Conservation (phyloP, 2,888 invertebrate genomes). For the Amiota communis region DNA sequence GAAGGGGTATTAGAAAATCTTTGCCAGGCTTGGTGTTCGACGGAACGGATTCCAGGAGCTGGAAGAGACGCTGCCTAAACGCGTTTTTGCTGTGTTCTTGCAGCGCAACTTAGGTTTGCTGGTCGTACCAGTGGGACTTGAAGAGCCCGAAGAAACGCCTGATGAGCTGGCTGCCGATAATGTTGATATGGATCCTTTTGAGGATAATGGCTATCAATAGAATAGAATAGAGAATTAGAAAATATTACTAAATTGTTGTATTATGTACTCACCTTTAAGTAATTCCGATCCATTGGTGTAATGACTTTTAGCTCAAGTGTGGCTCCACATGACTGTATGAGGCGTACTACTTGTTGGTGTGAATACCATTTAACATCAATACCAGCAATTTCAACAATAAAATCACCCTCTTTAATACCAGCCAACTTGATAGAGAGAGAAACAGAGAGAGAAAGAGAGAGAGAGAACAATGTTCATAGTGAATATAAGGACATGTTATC, state of each 20-base stretch:
- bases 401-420: constrained; percentile 95
- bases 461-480: neutral
- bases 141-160: constrained; percentile 72
- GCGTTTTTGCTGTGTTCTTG: constrained; percentile 68
- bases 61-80: constrained; percentile 71
- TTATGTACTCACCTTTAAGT: constrained; percentile 78
- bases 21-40: constrained; percentile 72
- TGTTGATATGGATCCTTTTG: constrained; percentile 72
- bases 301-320: constrained; percentile 88
- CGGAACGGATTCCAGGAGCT: constrained; percentile 73
- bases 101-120: constrained; percentile 70
- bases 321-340: constrained; percentile 87
- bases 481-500: no score
- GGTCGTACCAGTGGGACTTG: constrained; percentile 72
- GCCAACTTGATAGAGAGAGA: constrained; percentile 81
- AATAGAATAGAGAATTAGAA: neutral
- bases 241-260: neutral
- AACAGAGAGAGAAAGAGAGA: neutral
- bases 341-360: constrained; percentile 90
- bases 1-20: constrained; percentile 65
- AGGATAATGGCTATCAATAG: constrained; percentile 68
- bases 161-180: constrained; percentile 73
- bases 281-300: constrained; percentile 91
- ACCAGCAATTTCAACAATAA: constrained; percentile 90
- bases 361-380: constrained; percentile 94